These are phyloP conservation scores for Cydia amplana DNA, from an alignment of 1,140 invertebrate species.

Conservation along the genomic window DNA sequence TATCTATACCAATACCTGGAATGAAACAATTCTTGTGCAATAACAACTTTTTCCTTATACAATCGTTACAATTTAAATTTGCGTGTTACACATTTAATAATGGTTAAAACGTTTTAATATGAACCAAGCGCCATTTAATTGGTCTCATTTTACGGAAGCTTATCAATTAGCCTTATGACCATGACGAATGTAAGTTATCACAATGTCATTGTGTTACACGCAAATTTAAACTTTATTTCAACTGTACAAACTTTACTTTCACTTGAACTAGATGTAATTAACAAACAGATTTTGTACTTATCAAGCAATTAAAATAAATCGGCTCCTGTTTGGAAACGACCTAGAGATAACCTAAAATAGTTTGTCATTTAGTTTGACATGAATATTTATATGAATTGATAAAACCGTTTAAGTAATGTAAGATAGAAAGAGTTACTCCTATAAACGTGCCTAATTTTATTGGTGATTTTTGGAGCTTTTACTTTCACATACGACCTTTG, in stretches of 20 bases:
- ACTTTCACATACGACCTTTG: neutral
- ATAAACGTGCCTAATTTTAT: conserved; percentile 64
- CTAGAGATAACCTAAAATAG: conserved; percentile 27
- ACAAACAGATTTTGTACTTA: neutral
- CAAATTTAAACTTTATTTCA: neutral
- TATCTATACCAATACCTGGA: too few species aligned
- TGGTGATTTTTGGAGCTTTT: conserved; percentile 43
- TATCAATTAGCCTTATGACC: conserved; percentile 1
- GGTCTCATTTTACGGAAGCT: neutral
- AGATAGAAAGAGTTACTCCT: conserved; percentile 48
- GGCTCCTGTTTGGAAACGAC: neutral
- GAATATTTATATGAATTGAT: conserved; percentile 35
- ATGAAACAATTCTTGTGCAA: neutral
- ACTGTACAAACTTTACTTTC: neutral
- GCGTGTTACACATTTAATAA: neutral
- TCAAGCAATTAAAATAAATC: conserved; percentile 23
- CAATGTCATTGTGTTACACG: neutral
- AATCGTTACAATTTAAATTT: neutral
- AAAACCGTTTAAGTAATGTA: conserved; percentile 55
- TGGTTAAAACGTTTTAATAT: neutral
- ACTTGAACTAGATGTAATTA: neutral
- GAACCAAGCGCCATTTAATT: neutral
- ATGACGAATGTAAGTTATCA: conserved; percentile 13
- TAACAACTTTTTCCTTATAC: neutral
- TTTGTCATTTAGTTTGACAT: conserved; percentile 30